Base-by-base conservation (phyloP, 2,888 invertebrate genomes). In the Orchesellides sinensis region DNA sequence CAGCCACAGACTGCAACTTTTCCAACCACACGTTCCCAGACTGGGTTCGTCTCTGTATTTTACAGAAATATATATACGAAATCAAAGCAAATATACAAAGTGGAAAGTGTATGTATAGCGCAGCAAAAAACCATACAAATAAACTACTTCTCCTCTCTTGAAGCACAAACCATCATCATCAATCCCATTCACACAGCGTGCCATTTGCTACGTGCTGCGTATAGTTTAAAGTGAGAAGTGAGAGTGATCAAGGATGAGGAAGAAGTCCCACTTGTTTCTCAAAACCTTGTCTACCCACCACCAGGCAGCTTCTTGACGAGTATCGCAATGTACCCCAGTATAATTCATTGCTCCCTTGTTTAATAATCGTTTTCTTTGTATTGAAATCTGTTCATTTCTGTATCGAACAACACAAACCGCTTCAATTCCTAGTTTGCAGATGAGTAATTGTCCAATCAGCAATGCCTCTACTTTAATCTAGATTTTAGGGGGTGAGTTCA, bases 1-100 rank as follows among this genome's bases (percentile, higher is more conserved):
- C 59, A 19, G 59, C 78, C 78, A 78, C 70, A 70, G 61, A 78
- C 70, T 78, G 78, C 49, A 63, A 70, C 70, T 69, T 54, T 52
- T 78, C 27, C 69, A 27, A 54, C 69, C 69, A 78, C 77, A 68
- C 52, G 17, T 12, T 59, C 29, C 12, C 12, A 27, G 25, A 59
- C 56, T 40, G 40, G n/a, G 14, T 59, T 59, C n/a, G n/a, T n/a
- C 21, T 61, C 61, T 21, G 35, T n/a, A n/a, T n/a, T n/a, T n/a
- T n/a, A n/a, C n/a, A n/a, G n/a, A n/a, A n/a, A n/a, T n/a, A n/a
- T n/a, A n/a, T n/a, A n/a, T n/a, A n/a, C n/a, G n/a, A n/a, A n/a
- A n/a, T n/a, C n/a, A n/a, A n/a, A 35, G 35, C 2, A 17, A 63
- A n/a, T 29, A 17, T 63, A 21, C 19, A 29, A 29, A 59, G 56